Percentiles rank a stretch among this genome's conserved stretches.
Conservation (phyloP, 2,113 vertebrate genomes). For the Ochotona curzoniae region DNA sequence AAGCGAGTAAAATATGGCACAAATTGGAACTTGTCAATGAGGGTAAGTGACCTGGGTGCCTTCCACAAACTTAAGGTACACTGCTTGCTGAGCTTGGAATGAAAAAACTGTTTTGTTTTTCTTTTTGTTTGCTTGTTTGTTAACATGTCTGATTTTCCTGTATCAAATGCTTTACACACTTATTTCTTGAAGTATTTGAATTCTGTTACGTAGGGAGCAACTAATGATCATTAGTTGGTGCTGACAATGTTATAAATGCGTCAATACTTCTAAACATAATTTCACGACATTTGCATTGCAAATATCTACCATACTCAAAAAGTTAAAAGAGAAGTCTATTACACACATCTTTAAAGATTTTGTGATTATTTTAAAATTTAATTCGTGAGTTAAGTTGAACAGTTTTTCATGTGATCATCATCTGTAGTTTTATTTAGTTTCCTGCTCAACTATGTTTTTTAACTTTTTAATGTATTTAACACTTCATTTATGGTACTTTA, state of each 20-base stretch:
- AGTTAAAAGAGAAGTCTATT: neutral
- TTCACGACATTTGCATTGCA: neutral
- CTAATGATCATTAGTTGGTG: neutral
- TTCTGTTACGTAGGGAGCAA: neutral
- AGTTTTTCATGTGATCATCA: no score
- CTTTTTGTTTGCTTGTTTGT: neutral
- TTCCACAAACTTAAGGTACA: neutral
- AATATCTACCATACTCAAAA: neutral
- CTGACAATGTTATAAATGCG: constrained; percentile 21
- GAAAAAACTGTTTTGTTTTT: constrained; percentile 13
- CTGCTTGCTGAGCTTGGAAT: neutral
- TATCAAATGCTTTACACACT: neutral
- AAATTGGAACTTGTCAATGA: neutral
- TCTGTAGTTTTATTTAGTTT: no score
- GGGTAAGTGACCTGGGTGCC: neutral
- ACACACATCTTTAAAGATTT: no score
- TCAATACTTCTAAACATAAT: neutral
- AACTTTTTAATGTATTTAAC: no score
- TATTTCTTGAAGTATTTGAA: constrained; percentile 49
- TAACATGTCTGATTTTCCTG: neutral
- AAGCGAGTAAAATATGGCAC: neutral
- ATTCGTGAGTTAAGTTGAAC: no score
- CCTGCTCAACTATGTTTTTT: no score
- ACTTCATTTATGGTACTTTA: no score
- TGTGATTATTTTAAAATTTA: no score